Conservation (phyloP, 2,797 vertebrate genomes). For the Argya squamiceps region DNA sequence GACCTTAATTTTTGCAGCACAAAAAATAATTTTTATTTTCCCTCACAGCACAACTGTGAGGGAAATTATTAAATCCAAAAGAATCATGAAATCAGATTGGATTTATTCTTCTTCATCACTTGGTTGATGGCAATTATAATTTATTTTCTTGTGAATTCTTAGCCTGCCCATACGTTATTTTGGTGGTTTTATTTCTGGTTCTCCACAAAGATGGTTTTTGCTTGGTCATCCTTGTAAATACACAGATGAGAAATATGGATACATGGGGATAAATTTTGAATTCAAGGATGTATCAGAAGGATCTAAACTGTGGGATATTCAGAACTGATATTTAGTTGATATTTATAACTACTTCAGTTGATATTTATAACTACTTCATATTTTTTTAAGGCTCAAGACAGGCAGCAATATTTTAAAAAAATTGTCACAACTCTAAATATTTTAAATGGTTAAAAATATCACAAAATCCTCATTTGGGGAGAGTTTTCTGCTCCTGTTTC, state of each 20-base stretch:
- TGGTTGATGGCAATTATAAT: not conserved
- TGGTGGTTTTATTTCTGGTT: not conserved
- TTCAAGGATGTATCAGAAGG: not conserved
- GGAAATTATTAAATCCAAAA: not conserved
- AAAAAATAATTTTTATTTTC: not conserved
- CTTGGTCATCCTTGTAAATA: not conserved
- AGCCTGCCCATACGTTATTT: not conserved
- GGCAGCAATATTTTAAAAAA: not conserved
- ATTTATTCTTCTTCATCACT: not conserved
- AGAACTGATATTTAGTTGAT: not conserved
- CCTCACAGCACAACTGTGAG: not conserved
- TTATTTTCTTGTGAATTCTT: not conserved
- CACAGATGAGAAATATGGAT: not conserved
- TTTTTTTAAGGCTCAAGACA: not conserved
- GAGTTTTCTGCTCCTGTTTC: not conserved
- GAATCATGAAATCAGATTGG: not conserved
- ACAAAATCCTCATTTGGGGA: not conserved
- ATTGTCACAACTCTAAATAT: not conserved
- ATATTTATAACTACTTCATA: too few species aligned
- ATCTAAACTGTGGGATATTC: not conserved
- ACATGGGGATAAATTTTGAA: fast-evolving
- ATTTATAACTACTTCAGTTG: not conserved
- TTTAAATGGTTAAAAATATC: not conserved
- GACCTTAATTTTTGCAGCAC: not conserved
- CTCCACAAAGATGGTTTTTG: not conserved